These are phyloP conservation scores for Hyposoter didymator DNA, from an alignment of 2,888 invertebrate genomes.

Conservation along the genomic window DNA sequence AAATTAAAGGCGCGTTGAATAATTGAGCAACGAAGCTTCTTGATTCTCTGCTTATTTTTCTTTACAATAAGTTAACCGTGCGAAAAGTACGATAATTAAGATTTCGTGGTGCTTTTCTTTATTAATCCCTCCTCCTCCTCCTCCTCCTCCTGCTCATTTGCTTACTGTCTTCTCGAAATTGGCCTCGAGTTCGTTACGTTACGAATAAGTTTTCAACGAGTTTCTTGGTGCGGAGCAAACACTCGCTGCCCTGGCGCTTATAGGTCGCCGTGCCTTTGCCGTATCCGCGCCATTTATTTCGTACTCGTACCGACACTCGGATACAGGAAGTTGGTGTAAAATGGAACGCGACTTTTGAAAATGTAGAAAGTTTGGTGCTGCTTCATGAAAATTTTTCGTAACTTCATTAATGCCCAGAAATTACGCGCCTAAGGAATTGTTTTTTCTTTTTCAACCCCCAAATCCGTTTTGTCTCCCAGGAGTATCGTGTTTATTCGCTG, in stretches of 20 bases:
- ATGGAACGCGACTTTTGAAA: not conserved
- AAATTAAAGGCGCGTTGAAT: not conserved
- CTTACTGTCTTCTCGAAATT: constrained; percentile 5
- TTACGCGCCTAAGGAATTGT: too few relatives aligned
- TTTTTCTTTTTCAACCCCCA: too few relatives aligned
- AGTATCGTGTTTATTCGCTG: not conserved
- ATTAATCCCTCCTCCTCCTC: not conserved
- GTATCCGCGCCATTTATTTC: not conserved
- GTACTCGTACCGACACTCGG: not conserved
- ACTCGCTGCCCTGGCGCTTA: not conserved
- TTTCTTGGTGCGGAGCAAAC: not conserved
- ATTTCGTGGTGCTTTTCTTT: constrained; percentile 2
- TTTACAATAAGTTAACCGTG: not conserved
- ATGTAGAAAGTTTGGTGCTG: not conserved
- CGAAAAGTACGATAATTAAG: not conserved
- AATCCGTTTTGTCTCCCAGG: not conserved
- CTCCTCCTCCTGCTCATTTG: not conserved
- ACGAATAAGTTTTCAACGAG: constrained; percentile 8
- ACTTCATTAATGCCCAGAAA: not conserved
- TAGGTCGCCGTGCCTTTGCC: not conserved
- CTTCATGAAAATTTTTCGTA: not conserved
- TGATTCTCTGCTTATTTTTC: not conserved
- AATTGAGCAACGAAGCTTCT: not conserved
- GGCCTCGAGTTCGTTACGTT: not conserved
- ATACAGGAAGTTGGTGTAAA: not conserved